Evolutionary conservation across 2,888 invertebrate species (phyloP), one percentile per base, ranked within the genome.

Genomic region (Nycteola revayana): DNA sequence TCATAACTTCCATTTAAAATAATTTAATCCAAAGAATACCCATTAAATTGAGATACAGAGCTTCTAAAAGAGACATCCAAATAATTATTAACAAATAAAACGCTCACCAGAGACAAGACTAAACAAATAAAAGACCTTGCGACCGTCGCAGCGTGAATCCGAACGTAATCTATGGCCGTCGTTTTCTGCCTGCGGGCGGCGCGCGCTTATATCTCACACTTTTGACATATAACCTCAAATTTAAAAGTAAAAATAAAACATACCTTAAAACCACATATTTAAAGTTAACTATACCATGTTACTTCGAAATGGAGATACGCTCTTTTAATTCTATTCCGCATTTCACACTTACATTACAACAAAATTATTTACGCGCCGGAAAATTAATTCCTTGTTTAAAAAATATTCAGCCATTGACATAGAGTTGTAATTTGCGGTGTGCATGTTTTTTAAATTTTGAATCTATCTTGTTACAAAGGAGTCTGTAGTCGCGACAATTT

Each of bases 141-240:
- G 78, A 74, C 75, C 68, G 48, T 69, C 85, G 44, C 85, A 79
- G 85, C 84, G 73, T 81, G 84, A 69, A 67, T 47, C 73, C 71
- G 65, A 71, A 75, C 66, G 64, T 73, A 75, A 78, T 70, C 73
- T 73, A 83, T 81, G 66, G 57, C 55, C 58, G 65, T 71, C 74
- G 69, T 74, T 72, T 66, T 57, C 61, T 66, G 66, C 70, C 69
- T 69, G 69, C 75, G 64, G 67, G 71, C 64, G 62, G 67, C 59
- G 65, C 67, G 50, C 53, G 59, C 54, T 57, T 71, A 72, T 70
- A 67, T 64, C 73, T 67, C 73, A 66, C 63, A 64, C 56, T 68
- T 74, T 69, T 74, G 76, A 77, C 74, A 71, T 51, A 64, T 72
- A 71, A 68, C 68, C 70, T 70, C 50, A 60, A 72, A 52, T 53